Percentiles rank a stretch among this genome's conserved stretches.
Conservation (phyloP, 1,140 invertebrate species). For the Zaprionus davidi region DNA sequence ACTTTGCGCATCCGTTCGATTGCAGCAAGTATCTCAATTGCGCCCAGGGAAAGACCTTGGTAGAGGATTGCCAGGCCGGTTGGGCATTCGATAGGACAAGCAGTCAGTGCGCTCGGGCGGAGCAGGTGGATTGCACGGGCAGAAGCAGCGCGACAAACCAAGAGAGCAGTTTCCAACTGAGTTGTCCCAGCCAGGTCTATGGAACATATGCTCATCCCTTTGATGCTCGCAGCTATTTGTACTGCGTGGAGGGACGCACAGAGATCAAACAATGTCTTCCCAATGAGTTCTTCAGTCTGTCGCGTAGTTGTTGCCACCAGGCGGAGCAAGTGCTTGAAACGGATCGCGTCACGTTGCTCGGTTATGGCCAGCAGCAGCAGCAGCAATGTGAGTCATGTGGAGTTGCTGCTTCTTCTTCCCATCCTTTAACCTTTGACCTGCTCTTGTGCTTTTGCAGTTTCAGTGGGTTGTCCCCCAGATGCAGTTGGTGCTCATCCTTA, state of each 20-base stretch:
- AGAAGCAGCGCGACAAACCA: not conserved
- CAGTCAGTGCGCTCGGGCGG: not conserved
- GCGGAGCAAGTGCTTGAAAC: slow-evolving; percentile 19
- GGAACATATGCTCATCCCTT: slow-evolving; percentile 83
- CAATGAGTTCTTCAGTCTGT: slow-evolving; percentile 55
- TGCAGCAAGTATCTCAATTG: slow-evolving; percentile 89
- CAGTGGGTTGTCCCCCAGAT: slow-evolving; percentile 82
- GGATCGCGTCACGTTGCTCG: slow-evolving; percentile 43
- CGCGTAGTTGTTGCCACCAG: slow-evolving; percentile 48
- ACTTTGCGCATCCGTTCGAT: slow-evolving; percentile 86
- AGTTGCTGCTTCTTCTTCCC: not conserved
- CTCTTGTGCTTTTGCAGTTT: slow-evolving; percentile 28
- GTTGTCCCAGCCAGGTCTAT: slow-evolving; percentile 52
- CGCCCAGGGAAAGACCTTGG: slow-evolving; percentile 84
- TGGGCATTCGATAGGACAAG: slow-evolving; percentile 1
- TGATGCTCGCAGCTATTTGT: slow-evolving; percentile 88
- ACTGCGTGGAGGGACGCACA: slow-evolving; percentile 86
- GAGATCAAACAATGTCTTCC: slow-evolving; percentile 57
- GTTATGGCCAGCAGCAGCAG: not conserved
- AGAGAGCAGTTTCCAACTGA: not conserved
- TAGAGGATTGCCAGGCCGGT: not conserved
- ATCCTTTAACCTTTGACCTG: not conserved
- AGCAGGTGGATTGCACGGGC: slow-evolving; percentile 2
- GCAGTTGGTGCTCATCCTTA: slow-evolving; percentile 86
- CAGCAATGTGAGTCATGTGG: not conserved